Evolutionary conservation across 53 echinoderm and acorn worm genomes (phyloP), one percentile per base, ranked within the genome.

Genomic region (Apostichopus leukothele): DNA sequence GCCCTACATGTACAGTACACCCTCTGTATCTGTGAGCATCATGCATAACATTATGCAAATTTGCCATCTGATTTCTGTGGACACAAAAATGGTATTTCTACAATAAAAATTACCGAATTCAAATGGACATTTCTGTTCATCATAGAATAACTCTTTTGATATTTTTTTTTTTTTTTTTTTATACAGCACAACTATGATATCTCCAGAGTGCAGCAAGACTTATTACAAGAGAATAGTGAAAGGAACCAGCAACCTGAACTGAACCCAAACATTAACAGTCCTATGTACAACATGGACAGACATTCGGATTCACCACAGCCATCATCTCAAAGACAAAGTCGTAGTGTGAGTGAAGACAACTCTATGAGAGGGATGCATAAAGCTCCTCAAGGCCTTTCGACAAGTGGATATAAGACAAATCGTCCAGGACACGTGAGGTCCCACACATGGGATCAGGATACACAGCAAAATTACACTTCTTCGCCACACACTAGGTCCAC

Each of bases 291-390:
- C 51, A 81, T 81, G 81, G 81, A 81, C 20, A 59, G 81, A 51
- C 81, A 55, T 12, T 22, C 81, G 11, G 60, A 23, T 54, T 54
- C 81, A 23, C 55, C 81, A 7, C 80, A 80, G 20, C 80, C 80
- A 3, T 57, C 80, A 7, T 22, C 19, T 11, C 53, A 54, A 54
- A 55, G 55, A 54, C 54, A 19, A 22, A 54, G 81, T 81, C 55
- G 59, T 6, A 81, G 81, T 81, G 55, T 81, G 55, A 81, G 81
- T 81, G 81, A 22, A 81, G 81, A 81, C 54, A n/a, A 54, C 22
- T 81, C 22, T 54, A 14, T 8, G 54, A 81, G 54, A 54, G 81
- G 55, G 59, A 16, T 54, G 22, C 54, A 21, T 21, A 81, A n/a
- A 20, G 55, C 22, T 55, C 54, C 81, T 21, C 81, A 54, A 7